Evolutionary conservation across 2,888 invertebrate species (phyloP).

Genomic region (Mesoligia furuncula): DNA sequence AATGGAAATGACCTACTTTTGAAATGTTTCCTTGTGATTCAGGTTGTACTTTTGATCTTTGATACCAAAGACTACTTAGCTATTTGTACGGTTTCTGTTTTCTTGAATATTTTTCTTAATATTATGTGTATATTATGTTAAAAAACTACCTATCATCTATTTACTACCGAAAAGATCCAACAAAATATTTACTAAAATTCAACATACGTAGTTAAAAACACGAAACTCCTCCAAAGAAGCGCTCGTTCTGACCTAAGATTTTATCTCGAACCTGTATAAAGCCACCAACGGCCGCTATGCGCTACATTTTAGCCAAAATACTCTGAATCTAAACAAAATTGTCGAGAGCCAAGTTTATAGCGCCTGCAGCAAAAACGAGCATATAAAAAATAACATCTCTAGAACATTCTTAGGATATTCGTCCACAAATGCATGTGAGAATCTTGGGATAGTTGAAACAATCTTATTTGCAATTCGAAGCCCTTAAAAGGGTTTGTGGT

Average conservation of each 20-base stretch:
- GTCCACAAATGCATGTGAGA: slow-evolving; percentile 35
- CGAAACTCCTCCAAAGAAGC: slow-evolving; percentile 39
- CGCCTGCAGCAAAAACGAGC: slow-evolving; percentile 18
- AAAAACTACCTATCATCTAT: slow-evolving; percentile 5
- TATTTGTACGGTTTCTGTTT: background rate
- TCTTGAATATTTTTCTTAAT: background rate
- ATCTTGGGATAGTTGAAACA: slow-evolving; percentile 72
- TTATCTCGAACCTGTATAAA: slow-evolving; percentile 53
- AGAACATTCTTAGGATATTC: slow-evolving; percentile 29
- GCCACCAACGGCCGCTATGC: slow-evolving; percentile 34
- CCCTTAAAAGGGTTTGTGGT: slow-evolving; percentile 71
- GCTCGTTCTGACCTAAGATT: slow-evolving; percentile 42
- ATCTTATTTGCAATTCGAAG: slow-evolving; percentile 81
- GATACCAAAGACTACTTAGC: no score
- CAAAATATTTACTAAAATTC: slow-evolving; percentile 5
- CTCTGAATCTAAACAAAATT: slow-evolving; percentile 45
- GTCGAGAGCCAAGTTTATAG: slow-evolving; percentile 34
- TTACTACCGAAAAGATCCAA: background rate
- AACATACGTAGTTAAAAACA: slow-evolving; percentile 40
- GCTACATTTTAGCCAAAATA: slow-evolving; percentile 57
- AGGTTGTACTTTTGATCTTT: background rate
- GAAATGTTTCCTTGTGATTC: background rate
- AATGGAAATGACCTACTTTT: slow-evolving; percentile 9
- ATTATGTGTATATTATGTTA: no score
- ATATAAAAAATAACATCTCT: slow-evolving; percentile 31